These are phyloP conservation scores for Eublepharis macularius DNA, from an alignment of 2,113 vertebrate genomes.

Conservation along the genomic window DNA sequence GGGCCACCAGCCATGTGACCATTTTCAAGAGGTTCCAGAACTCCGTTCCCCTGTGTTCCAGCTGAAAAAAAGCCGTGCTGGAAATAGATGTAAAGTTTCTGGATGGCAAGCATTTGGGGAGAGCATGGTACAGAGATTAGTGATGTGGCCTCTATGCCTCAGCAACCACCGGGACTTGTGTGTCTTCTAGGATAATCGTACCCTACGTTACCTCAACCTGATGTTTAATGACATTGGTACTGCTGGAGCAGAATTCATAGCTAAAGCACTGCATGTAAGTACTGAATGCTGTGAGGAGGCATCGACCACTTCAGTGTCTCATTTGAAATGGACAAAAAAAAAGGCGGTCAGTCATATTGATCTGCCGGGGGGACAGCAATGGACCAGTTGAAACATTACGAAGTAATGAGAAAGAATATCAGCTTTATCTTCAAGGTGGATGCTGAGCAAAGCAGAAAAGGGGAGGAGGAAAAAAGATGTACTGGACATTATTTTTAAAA, in stretches of 20 bases:
- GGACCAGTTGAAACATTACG: too few species aligned
- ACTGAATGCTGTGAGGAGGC: neutral
- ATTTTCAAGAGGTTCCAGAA: too few species aligned
- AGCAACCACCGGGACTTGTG: neutral
- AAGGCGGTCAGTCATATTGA: too few species aligned
- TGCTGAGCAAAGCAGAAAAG: too few species aligned
- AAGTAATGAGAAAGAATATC: too few species aligned
- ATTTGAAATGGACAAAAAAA: neutral
- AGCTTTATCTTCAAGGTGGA: too few species aligned
- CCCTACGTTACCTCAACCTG: slow-evolving; percentile 82
- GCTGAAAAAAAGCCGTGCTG: too few species aligned
- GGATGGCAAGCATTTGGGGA: neutral
- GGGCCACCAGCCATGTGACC: too few species aligned
- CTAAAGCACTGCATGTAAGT: slow-evolving; percentile 83
- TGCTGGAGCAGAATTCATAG: slow-evolving; percentile 81
- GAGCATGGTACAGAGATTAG: neutral
- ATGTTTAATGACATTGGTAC: slow-evolving; percentile 86
- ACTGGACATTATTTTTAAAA: too few species aligned
- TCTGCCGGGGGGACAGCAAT: too few species aligned
- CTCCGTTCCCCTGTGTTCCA: too few species aligned
- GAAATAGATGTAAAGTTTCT: neutral
- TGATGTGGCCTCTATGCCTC: neutral
- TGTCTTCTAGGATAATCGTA: slow-evolving; percentile 67
- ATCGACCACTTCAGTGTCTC: neutral
- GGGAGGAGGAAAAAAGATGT: too few species aligned